Evolutionary conservation across 2,797 vertebrate genomes (phyloP).

Genomic region (Sebastes hubbsi): DNA sequence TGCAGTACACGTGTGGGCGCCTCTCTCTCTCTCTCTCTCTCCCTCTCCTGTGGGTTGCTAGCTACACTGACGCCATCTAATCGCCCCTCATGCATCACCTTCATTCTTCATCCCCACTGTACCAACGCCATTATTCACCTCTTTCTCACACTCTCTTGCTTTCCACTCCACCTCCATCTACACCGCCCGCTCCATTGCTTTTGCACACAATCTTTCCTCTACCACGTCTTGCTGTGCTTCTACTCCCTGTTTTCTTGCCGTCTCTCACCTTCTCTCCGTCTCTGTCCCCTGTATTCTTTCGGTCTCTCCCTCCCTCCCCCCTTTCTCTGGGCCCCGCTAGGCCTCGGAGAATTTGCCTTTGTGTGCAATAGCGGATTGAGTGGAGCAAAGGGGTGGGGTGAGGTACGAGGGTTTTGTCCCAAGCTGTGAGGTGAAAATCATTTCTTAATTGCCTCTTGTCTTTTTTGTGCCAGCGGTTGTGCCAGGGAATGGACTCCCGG

Average conservation of each 20-base stretch:
- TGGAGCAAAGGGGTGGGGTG: conserved; percentile 5
- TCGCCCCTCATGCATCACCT: conserved; percentile 67
- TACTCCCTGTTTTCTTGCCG: neutral
- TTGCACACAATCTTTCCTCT: neutral
- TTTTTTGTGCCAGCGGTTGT: conserved; percentile 38
- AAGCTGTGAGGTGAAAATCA: conserved; percentile 72
- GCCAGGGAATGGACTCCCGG: conserved; percentile 59
- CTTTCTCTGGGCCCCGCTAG: conserved; percentile 9
- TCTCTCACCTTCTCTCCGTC: neutral
- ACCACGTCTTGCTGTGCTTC: neutral
- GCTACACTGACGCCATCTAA: conserved; percentile 52
- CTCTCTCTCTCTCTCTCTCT: neutral
- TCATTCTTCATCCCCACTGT: conserved; percentile 45
- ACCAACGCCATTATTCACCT: conserved; percentile 57
- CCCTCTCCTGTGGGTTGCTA: conserved; percentile 12
- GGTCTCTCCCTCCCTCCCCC: neutral
- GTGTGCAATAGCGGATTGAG: conserved; percentile 30
- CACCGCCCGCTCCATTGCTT: neutral
- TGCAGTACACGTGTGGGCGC: neutral
- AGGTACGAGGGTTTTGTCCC: conserved; percentile 50
- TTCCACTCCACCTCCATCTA: neutral
- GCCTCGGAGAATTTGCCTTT: conserved; percentile 46
- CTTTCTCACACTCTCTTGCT: conserved; percentile 13
- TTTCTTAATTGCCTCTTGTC: conserved; percentile 71
- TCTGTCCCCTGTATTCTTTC: neutral